A percentile compares a stretch with the other conserved stretches of the same genome.
phyloP scores from a whole-genome alignment of 1,140 invertebrate genomes.

The Bombus picipes region DNA sequence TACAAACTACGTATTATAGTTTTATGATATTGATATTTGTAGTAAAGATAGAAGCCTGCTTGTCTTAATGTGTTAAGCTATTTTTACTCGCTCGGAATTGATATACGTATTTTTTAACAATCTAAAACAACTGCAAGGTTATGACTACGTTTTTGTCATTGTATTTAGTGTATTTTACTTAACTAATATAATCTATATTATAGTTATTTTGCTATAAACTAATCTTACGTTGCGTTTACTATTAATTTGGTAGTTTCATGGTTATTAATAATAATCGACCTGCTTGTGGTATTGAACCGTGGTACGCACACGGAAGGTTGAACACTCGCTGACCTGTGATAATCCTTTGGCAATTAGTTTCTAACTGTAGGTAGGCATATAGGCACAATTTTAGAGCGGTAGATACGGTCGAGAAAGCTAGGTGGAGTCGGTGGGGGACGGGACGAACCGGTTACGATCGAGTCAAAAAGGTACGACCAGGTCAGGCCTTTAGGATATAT shows the following conservation, averaged over 20 bases:
- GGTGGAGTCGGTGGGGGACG: constrained; percentile 47
- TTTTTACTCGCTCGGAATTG: not conserved
- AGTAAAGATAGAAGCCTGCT: not conserved
- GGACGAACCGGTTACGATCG: constrained; percentile 65
- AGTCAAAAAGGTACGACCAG: constrained; percentile 64
- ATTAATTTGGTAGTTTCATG: constrained; percentile 42
- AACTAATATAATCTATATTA: not conserved
- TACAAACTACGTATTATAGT: not conserved
- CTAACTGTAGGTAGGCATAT: constrained; percentile 70
- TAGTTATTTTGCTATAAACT: not conserved
- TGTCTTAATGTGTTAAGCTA: no score
- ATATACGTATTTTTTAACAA: not conserved
- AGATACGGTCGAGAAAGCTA: constrained; percentile 55
- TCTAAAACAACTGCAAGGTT: not conserved
- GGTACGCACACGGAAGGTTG: constrained; percentile 73
- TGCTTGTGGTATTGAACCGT: constrained; percentile 65
- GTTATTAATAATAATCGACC: constrained; percentile 69
- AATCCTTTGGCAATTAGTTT: constrained; percentile 78
- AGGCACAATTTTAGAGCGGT: constrained; percentile 64
- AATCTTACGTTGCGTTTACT: constrained; percentile 2
- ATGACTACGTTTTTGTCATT: not conserved
- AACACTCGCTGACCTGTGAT: constrained; percentile 76
- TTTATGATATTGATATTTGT: not conserved
- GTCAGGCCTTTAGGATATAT: constrained; percentile 60
- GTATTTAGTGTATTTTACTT: not conserved